Conservation (phyloP, 92 coral and sea anemone genomes). For the Zoanthus sansibaricus region DNA sequence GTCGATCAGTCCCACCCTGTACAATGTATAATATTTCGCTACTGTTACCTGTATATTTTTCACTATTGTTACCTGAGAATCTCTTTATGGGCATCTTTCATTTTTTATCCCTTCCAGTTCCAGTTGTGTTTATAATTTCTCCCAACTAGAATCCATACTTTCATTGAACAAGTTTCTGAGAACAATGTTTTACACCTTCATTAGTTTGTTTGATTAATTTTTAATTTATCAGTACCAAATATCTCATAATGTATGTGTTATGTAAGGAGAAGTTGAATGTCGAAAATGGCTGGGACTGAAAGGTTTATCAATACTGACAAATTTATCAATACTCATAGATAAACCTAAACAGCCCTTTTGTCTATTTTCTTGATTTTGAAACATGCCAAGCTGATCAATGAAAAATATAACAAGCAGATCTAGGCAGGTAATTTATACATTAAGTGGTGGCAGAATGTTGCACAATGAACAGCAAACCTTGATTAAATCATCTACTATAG, state of each 20-base stretch:
- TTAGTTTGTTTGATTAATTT: too few relatives aligned
- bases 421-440: neutral
- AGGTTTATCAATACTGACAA: too few relatives aligned
- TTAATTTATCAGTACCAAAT: too few relatives aligned
- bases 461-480: conserved; percentile 68
- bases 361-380: conserved; percentile 13
- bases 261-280: too few relatives aligned
- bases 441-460: conserved; percentile 50
- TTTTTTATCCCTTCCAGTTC: neutral
- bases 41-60: conserved; percentile 12
- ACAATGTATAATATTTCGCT: neutral
- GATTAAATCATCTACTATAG: conserved; percentile 69
- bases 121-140: too few relatives aligned
- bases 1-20: neutral
- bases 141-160: too few relatives aligned
- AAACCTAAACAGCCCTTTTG: conserved; percentile 20
- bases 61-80: conserved; percentile 11
- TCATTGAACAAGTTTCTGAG: too few relatives aligned
- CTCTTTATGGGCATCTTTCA: conserved; percentile 12
- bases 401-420: conserved; percentile 13
- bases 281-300: too few relatives aligned
- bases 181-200: too few relatives aligned
- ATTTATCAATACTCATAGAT: conserved; percentile 6
- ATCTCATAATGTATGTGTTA: too few relatives aligned
- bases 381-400: conserved; percentile 17